These are phyloP conservation scores for Alexandromys fortis DNA, from an alignment of 2,113 vertebrate genomes.

Conservation along the genomic window DNA sequence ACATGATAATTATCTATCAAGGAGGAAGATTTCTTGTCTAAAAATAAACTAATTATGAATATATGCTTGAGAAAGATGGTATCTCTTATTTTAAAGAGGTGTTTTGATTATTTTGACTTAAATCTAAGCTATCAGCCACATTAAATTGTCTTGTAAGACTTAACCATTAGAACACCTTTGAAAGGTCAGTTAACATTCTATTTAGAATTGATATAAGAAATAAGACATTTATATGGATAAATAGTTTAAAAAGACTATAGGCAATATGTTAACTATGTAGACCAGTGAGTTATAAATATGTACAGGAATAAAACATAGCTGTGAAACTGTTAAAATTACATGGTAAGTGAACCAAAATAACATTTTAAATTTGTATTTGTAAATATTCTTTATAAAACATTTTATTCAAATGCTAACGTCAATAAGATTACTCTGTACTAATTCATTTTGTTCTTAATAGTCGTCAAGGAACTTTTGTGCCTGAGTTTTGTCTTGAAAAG, in stretches of 20 bases:
- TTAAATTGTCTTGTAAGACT: not conserved
- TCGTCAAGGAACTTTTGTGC: not conserved
- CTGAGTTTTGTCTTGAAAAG: not conserved
- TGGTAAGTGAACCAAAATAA: not conserved
- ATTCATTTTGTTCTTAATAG: not conserved
- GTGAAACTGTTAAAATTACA: not conserved
- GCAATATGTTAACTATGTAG: not conserved
- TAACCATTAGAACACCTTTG: not conserved
- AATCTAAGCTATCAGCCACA: not conserved
- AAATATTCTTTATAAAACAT: not conserved
- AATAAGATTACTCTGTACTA: not conserved
- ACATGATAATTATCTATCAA: not conserved
- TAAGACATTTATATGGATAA: not conserved
- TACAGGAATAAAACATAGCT: not conserved
- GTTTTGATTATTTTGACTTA: not conserved
- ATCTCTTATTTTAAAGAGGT: not conserved
- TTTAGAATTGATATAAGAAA: not conserved
- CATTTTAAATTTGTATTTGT: not conserved
- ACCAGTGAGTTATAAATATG: not conserved
- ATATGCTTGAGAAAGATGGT: not conserved
- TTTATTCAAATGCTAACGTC: not conserved
- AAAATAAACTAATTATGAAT: not conserved
- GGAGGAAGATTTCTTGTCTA: not conserved
- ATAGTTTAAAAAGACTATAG: not conserved
- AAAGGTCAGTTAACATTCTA: not conserved